Base-by-base conservation (phyloP, 2,797 vertebrate genomes). In the Rhinichthys osculus region DNA sequence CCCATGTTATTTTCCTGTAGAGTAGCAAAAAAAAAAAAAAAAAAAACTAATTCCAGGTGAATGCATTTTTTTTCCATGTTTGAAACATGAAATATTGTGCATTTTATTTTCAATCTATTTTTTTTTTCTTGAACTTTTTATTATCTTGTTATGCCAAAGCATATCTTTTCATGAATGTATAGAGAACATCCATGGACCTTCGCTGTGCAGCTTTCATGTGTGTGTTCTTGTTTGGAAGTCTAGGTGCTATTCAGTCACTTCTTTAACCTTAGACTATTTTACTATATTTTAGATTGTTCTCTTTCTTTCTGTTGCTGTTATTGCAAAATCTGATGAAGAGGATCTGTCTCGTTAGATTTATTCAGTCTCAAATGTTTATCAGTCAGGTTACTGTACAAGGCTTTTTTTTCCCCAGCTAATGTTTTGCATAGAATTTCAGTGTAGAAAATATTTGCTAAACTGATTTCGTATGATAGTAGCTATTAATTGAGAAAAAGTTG, bases 131-230 rank as follows among this genome's bases (percentile, higher is more conserved):
- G 82, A 4, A 21, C 42, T 66, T 82, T 59, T 54, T 57, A 35
- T 47, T 81, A 78, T 40, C 76, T 89, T 87, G 23, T 83, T 80
- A 94, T 92, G 92, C 92, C 92, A 94, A 94, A 94, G 92, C 92
- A 94, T 93, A 92, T 94, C 86, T 91, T 85, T 91, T 93, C 78
- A 86, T 92, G 90, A 94, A 94, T 93, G 93, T 94, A 92, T 88
- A 80, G 47, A 81, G 66, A 38, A 87, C 87, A 54, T 89, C 87
- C 73, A 89, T 83, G 87, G 87, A 38, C 3, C 84, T 89, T 91
- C 83, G 89, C 84, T 89, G 84, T 92, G 90, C 90, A 91, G 89
- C 87, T 92, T 92, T 86, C 88, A 82, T 85, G 72, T 87, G 88
- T 38, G n/a, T 84, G 57, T n/a, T 84, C 89, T 86, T 85, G 35